phyloP scores from a whole-genome alignment of 2,113 vertebrate species.

The Tragelaphus imberbis region DNA sequence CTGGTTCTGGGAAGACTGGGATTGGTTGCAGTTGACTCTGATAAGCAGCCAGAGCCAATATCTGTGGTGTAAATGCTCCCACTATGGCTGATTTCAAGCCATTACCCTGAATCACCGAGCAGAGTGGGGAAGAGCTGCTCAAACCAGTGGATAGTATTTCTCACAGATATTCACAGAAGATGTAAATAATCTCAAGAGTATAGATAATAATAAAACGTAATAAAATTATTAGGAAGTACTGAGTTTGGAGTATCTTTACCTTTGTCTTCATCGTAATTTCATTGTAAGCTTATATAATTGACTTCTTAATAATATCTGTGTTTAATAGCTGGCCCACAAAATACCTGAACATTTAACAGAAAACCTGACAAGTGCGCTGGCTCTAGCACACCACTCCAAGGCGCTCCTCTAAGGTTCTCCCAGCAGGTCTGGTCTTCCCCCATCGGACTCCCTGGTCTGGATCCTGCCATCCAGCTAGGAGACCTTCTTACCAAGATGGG shows the following conservation, averaged over 20 bases:
- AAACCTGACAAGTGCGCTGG: not conserved
- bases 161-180: not conserved
- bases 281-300: not conserved
- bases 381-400: not conserved
- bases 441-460: not conserved
- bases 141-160: accelerated
- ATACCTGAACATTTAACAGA: not conserved
- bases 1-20: not conserved
- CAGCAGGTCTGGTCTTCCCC: not conserved
- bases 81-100: not conserved
- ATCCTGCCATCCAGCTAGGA: not conserved
- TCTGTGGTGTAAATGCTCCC: not conserved
- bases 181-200: not conserved
- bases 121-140: not conserved
- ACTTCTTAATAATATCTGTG: not conserved
- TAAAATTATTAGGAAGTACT: not conserved
- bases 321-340: not conserved
- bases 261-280: not conserved
- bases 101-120: not conserved
- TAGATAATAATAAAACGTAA: not conserved
- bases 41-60: not conserved
- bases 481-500: not conserved
- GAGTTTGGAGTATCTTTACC: not conserved
- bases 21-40: not conserved
- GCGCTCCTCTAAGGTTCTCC: not conserved